Evolutionary conservation across 2,888 invertebrate genomes (phyloP).

Genomic region (Corythucha ciliata): DNA sequence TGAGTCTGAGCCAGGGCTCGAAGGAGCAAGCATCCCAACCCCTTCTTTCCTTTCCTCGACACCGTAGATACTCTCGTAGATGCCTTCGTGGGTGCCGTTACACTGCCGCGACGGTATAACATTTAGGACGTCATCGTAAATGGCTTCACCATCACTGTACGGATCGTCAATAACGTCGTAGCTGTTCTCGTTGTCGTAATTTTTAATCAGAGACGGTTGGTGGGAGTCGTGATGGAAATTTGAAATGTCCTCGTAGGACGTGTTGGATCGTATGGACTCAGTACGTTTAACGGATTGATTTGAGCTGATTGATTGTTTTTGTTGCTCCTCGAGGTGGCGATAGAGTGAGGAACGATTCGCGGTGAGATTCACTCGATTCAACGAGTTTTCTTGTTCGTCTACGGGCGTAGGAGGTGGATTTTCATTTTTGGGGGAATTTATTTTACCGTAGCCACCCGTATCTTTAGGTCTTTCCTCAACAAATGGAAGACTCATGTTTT

Average conservation of each 20-base stretch:
- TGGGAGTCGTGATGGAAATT: no score
- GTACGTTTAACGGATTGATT: no score
- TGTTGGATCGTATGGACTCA: no score
- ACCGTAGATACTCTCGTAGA: constrained; percentile 49
- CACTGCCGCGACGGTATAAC: constrained; percentile 8
- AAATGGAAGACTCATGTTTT: no score
- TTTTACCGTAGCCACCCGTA: no score
- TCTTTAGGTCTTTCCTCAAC: no score
- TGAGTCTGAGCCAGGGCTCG: constrained; percentile 30
- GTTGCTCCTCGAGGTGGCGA: constrained; percentile 14
- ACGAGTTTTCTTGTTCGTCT: constrained; percentile 20
- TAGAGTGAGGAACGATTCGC: constrained; percentile 19
- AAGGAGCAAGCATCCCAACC: no score
- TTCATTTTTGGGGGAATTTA: no score
- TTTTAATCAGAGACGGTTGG: no score
- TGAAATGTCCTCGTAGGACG: constrained; percentile 19
- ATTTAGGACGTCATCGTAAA: constrained; percentile 36
- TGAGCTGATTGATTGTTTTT: no score
- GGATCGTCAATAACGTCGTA: constrained; percentile 28
- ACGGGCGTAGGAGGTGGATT: no score
- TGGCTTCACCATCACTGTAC: constrained; percentile 27
- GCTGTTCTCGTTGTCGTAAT: constrained; percentile 27
- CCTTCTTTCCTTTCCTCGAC: constrained; percentile 10
- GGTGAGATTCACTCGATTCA: no score
- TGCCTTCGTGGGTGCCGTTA: constrained; percentile 29